A percentile compares a stretch with the other conserved stretches of the same genome.
These are phyloP conservation scores for Archilochus colubris DNA, from an alignment of 2,113 vertebrate genomes.

Conservation along the genomic window DNA sequence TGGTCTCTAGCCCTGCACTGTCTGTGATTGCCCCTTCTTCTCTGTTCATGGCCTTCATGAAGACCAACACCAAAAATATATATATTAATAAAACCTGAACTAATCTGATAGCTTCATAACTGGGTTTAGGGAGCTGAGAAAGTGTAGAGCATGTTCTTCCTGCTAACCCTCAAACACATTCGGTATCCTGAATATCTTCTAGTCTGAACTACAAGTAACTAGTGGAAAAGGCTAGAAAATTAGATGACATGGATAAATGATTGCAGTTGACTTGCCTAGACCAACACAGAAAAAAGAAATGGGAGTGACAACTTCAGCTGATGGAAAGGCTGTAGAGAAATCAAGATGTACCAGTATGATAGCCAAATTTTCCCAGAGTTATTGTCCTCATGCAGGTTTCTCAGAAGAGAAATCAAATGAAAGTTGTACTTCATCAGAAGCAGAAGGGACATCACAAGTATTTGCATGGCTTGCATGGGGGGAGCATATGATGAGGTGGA, in stretches of 20 bases:
- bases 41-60: background rate
- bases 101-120: background rate
- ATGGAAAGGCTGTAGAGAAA: background rate
- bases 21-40: background rate
- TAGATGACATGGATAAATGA: background rate
- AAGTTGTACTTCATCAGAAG: background rate
- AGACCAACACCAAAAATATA: background rate
- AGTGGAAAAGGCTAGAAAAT: background rate
- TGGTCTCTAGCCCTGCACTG: background rate
- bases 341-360: background rate
- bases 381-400: background rate
- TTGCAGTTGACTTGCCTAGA: background rate
- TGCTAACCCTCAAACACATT: accelerated
- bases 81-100: background rate
- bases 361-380: background rate
- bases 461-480: background rate
- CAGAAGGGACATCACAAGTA: background rate
- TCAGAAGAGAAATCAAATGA: background rate
- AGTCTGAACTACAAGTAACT: background rate
- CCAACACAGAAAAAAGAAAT: background rate
- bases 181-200: background rate
- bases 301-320: background rate
- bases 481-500: background rate
- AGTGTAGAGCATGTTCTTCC: background rate
- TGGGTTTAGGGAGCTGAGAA: background rate